Base-by-base conservation (phyloP, 2,797 vertebrate genomes). In the Megalops cyprinoides region DNA sequence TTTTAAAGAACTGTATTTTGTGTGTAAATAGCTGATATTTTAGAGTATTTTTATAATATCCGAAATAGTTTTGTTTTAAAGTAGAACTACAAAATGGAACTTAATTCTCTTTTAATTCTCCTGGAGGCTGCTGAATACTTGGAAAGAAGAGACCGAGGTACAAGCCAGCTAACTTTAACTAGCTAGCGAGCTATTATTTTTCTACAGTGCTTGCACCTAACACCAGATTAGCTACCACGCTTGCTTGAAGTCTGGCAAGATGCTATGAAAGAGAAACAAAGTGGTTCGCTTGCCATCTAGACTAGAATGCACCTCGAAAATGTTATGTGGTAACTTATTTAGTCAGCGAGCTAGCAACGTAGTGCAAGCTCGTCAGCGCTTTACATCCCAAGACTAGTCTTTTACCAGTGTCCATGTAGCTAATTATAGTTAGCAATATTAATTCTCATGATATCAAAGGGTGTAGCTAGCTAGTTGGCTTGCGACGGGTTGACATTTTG, bases 101-200 rank as follows among this genome's bases (percentile, higher is more conserved):
- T 98, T 92, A 98, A 98, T 90, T 98, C 97, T 89, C 94, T 99
- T 87, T 90, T 97, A 92, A 96, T 98, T 91, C 94, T 99, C 87
- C 95, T 98, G 94, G 97, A 99, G 91, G 98, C 98, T 93, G 98
- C 98, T 91, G 97, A 99, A 91, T 98, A 98, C 94, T 95, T 99
- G 96, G 98, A 99, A 91, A 97, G 97, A 93, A 94, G 96, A 95
- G 98, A 98, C 94, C 93, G 97, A 97, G 97, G 98, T 98, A 97
- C 58, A 15, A 69, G 65, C n/a, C 3, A 65, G 14, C 4, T 12
- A 65, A 31, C 60, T 65, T 34, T 65, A 28, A 15, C 28, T 9
- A 34, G 10, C 60, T 0, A 34, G 15, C 9, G n/a, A 2, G 28
- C 15, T 65, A 34, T 65, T 0, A 65, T 65, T 34, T 65, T 65